These are phyloP conservation scores for Camelus dromedarius DNA, from an alignment of 2,113 vertebrate species.

Conservation along the genomic window DNA sequence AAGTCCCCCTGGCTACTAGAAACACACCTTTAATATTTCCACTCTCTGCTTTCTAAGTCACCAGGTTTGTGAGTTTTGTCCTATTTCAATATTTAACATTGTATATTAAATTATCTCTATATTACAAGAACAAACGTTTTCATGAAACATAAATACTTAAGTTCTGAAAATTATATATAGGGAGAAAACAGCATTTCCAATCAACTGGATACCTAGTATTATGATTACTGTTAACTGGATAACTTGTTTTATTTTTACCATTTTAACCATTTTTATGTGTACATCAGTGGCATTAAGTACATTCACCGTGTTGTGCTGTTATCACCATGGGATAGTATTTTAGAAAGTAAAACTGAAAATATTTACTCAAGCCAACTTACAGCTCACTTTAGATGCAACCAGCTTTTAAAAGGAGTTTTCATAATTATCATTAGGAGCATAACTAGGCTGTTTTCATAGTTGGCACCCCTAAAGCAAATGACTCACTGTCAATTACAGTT, in stretches of 20 bases:
- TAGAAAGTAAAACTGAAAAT: conserved; percentile 61
- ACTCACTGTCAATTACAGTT: conserved; percentile 81
- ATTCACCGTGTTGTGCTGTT: neutral
- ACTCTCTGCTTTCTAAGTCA: neutral
- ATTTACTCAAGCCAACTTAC: conserved; percentile 56
- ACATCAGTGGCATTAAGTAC: neutral
- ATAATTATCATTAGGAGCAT: conserved; percentile 73
- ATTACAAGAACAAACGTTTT: neutral
- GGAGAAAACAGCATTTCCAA: neutral
- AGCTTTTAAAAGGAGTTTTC: conserved; percentile 74
- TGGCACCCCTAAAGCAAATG: conserved; percentile 69
- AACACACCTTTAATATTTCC: neutral
- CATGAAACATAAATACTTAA: conserved; percentile 49
- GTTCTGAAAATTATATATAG: neutral
- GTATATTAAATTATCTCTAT: neutral
- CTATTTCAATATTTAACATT: neutral
- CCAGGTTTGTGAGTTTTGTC: neutral
- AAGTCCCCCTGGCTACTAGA: neutral
- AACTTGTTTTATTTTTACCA: neutral
- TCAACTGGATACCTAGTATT: neutral
- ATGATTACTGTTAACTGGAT: neutral
- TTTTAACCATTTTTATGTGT: neutral
- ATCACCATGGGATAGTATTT: neutral
- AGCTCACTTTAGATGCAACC: conserved; percentile 53
- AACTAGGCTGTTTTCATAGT: conserved; percentile 71